phyloP scores from a whole-genome alignment of 2,113 vertebrate species.

The Bothrops jararaca region DNA sequence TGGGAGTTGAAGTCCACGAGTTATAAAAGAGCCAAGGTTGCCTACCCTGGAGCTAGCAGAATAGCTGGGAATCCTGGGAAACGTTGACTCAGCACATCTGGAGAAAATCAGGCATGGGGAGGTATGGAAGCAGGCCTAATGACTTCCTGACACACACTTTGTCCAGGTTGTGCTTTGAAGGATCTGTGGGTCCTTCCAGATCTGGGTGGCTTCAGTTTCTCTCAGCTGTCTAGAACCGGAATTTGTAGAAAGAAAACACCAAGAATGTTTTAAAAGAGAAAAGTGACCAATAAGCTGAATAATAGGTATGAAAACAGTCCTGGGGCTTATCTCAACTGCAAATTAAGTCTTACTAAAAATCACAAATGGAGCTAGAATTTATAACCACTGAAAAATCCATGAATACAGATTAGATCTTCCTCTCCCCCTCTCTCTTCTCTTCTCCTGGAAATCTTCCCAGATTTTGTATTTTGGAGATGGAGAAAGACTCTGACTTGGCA shows the following conservation, averaged over 20 bases:
- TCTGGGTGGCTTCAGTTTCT: not conserved
- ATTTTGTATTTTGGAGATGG: slow-evolving; percentile 63
- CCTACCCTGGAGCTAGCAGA: too few relatives aligned
- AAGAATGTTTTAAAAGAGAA: not conserved
- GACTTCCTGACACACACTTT: not conserved
- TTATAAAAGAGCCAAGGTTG: too few relatives aligned
- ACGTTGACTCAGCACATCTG: not conserved
- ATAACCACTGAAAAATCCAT: slow-evolving; percentile 47
- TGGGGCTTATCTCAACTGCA: not conserved
- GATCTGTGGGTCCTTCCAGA: not conserved
- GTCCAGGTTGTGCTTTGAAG: not conserved
- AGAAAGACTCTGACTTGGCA: slow-evolving; percentile 69
- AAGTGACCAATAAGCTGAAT: not conserved
- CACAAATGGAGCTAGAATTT: slow-evolving; percentile 47
- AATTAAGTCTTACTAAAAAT: slow-evolving; percentile 33
- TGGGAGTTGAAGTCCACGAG: too few relatives aligned
- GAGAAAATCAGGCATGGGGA: not conserved
- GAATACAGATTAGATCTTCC: slow-evolving; percentile 27
- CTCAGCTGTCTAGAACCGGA: not conserved
- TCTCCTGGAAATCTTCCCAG: slow-evolving; percentile 62
- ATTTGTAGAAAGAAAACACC: not conserved
- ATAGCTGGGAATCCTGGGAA: not conserved
- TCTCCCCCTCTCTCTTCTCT: slow-evolving; percentile 15
- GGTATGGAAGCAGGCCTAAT: not conserved
- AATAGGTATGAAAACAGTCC: not conserved